These are phyloP conservation scores for Coelopa pilipes DNA, from an alignment of 2,888 invertebrate species.

Conservation along the genomic window DNA sequence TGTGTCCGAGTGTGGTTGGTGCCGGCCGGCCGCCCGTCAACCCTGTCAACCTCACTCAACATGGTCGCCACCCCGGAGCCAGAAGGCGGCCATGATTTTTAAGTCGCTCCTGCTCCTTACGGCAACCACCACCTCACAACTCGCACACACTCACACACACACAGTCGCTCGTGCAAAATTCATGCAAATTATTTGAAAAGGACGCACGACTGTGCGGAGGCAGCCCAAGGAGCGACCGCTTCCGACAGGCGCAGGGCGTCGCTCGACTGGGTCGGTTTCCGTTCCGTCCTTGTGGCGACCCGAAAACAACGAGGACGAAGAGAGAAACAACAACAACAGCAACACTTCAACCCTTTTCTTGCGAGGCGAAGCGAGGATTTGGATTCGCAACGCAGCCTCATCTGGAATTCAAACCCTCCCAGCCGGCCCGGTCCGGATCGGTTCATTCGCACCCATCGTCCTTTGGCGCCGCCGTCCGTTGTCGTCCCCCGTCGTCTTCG, in stretches of 20 bases:
- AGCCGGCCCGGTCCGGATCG: constrained; percentile 39
- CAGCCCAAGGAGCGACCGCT: constrained; percentile 14
- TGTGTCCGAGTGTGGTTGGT: constrained; percentile 3
- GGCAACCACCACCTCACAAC: constrained; percentile 32
- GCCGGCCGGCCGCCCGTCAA: no score
- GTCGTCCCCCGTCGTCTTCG: constrained; percentile 34
- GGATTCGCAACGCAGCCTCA: constrained; percentile 14
- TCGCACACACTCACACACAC: constrained; percentile 46
- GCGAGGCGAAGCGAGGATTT: not conserved
- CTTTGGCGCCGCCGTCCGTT: constrained; percentile 14
- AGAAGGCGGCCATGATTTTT: constrained; percentile 58
- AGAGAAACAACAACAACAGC: constrained; percentile 11
- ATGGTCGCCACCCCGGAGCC: constrained; percentile 33
- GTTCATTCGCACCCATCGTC: constrained; percentile 49
- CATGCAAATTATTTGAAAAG: constrained; percentile 51
- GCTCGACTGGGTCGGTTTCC: not conserved
- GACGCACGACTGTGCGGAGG: not conserved
- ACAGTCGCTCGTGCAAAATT: constrained; percentile 46
- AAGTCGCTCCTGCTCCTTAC: constrained; percentile 58
- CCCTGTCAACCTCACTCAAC: constrained; percentile 51
- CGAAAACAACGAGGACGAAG: constrained; percentile 27
- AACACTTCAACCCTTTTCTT: constrained; percentile 18
- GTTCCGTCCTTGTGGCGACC: no score
- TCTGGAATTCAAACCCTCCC: constrained; percentile 10
- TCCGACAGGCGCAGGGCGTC: constrained; percentile 1